Evolutionary conservation across 2,113 vertebrate genomes (phyloP).

Genomic region (Saimiri boliviensis): DNA sequence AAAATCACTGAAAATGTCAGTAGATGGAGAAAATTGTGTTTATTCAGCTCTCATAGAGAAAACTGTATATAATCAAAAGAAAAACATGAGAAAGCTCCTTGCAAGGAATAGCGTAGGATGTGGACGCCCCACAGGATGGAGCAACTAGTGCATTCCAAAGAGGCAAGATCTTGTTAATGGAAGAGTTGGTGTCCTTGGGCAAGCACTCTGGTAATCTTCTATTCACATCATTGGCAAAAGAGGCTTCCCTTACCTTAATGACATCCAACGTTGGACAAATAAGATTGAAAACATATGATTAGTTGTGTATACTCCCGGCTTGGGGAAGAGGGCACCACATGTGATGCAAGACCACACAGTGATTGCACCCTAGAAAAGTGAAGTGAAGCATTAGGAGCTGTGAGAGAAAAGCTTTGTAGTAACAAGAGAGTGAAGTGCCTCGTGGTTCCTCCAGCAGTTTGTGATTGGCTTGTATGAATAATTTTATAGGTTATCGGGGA

Average conservation of each 20-base stretch:
- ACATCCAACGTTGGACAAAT: neutral
- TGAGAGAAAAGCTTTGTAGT: neutral
- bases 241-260: neutral
- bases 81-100: neutral
- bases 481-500: neutral
- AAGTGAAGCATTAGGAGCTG: neutral
- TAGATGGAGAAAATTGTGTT: slow-evolving; percentile 30
- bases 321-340: neutral
- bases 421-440: neutral
- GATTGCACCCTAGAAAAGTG: neutral
- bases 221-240: no score
- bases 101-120: neutral
- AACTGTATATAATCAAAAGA: neutral
- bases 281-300: neutral
- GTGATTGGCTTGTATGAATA: neutral
- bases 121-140: neutral
- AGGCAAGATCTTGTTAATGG: neutral
- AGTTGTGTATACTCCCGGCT: neutral
- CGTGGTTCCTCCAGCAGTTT: neutral
- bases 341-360: no score
- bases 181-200: neutral
- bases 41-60: neutral
- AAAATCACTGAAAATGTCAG: slow-evolving; percentile 56
- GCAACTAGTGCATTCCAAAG: neutral
- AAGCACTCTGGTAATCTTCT: neutral